These are phyloP conservation scores for Notolepis coatsorum DNA, from an alignment of 2,797 vertebrate genomes.

Conservation along the genomic window DNA sequence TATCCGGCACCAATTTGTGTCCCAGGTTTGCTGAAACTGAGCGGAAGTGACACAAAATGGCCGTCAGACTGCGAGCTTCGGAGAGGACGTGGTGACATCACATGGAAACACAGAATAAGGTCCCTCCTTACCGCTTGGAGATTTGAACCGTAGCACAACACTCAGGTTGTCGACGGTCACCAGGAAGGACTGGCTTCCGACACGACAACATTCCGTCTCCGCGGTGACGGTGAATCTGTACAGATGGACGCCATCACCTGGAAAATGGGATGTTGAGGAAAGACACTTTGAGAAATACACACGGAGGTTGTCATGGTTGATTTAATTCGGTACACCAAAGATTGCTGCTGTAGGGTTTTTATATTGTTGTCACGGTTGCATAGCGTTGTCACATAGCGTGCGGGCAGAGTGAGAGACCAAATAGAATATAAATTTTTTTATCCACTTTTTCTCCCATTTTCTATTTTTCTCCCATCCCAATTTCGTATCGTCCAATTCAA, in stretches of 20 bases:
- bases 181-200: conserved; percentile 82
- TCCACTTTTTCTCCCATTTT: too few relatives aligned
- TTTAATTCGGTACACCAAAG: not conserved
- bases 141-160: conserved; percentile 79
- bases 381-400: too few relatives aligned
- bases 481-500: too few relatives aligned
- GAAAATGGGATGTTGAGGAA: conserved; percentile 17
- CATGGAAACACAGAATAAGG: too few relatives aligned
- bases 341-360: not conserved
- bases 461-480: too few relatives aligned
- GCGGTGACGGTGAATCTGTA: conserved; percentile 77
- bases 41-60: too few relatives aligned
- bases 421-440: too few relatives aligned
- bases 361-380: not conserved
- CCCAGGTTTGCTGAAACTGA: too few relatives aligned
- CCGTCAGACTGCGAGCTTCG: too few relatives aligned
- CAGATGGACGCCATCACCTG: conserved; percentile 77
- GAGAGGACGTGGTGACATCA: too few relatives aligned
- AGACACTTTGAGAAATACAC: not conserved
- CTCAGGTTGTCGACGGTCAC: conserved; percentile 75
- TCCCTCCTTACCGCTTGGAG: conserved; percentile 76
- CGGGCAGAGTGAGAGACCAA: too few relatives aligned
- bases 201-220: conserved; percentile 79
- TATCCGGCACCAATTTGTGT: too few relatives aligned
- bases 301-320: not conserved